These are phyloP conservation scores for Echinops telfairi DNA, from an alignment of 2,113 vertebrate species.

Conservation along the genomic window DNA sequence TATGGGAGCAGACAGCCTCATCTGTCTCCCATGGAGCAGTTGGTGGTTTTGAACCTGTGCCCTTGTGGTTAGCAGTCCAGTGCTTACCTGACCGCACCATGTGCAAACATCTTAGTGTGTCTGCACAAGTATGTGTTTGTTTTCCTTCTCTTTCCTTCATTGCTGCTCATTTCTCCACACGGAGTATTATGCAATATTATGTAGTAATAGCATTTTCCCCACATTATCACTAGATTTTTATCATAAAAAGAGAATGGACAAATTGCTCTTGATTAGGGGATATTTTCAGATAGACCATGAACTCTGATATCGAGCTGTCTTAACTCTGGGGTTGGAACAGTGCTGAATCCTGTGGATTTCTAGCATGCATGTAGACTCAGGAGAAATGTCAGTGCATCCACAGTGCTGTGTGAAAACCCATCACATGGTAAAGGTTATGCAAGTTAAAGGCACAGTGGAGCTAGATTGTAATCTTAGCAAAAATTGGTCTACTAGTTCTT, in stretches of 20 bases:
- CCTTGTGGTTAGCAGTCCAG: too few species aligned
- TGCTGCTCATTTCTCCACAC: slow-evolving; percentile 46
- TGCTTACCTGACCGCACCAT: too few species aligned
- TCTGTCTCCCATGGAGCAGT: too few species aligned
- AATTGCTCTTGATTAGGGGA: slow-evolving; percentile 74
- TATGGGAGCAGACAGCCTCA: too few species aligned
- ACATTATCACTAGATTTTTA: slow-evolving; percentile 71
- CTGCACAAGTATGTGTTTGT: background rate
- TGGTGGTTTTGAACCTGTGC: too few species aligned
- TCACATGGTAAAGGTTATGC: slow-evolving; percentile 14
- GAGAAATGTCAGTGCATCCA: slow-evolving; percentile 29
- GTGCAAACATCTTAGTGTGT: slow-evolving; percentile 29
- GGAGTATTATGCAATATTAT: slow-evolving; percentile 81
- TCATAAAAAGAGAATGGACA: slow-evolving; percentile 56
- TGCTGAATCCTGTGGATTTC: slow-evolving; percentile 48
- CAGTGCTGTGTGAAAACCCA: slow-evolving; percentile 48
- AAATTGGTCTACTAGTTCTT: slow-evolving; percentile 50
- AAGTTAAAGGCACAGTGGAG: slow-evolving; percentile 4
- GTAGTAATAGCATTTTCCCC: slow-evolving; percentile 56
- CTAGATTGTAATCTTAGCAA: slow-evolving; percentile 40
- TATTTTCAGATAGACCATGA: slow-evolving; percentile 56
- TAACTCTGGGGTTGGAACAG: slow-evolving; percentile 45
- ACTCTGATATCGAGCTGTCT: slow-evolving; percentile 25
- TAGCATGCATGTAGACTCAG: background rate
- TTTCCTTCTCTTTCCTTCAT: slow-evolving; percentile 45